Conservation (phyloP, 1,140 invertebrate genomes). For the Drosophila kepulauana region DNA sequence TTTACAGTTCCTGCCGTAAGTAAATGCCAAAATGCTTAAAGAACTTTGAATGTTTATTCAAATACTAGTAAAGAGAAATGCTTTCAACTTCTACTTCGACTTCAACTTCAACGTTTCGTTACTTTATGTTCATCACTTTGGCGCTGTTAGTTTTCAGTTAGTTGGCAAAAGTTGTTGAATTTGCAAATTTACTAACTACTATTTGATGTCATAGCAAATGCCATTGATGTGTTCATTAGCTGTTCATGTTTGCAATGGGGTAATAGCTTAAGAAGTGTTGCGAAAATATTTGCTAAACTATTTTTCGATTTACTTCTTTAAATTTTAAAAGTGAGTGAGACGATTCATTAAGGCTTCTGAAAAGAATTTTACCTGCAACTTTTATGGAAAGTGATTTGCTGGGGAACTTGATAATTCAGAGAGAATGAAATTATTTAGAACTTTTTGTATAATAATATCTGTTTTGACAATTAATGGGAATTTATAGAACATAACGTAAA, state of each 20-base stretch:
- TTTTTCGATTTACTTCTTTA: too few species aligned
- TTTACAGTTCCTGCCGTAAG: slow-evolving; percentile 18
- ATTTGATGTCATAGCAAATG: neutral
- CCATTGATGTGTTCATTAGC: neutral
- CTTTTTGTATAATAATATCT: too few species aligned
- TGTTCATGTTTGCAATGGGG: neutral
- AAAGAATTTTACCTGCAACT: too few species aligned
- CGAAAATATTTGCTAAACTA: too few species aligned
- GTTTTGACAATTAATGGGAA: too few species aligned
- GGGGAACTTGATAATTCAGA: too few species aligned
- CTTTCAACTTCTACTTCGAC: slow-evolving; percentile 3
- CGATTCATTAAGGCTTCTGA: too few species aligned
- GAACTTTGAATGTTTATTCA: slow-evolving; percentile 25
- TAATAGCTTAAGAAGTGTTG: too few species aligned
- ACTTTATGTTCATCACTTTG: neutral
- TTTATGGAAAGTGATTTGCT: too few species aligned
- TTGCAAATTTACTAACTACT: neutral
- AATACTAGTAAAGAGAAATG: slow-evolving; percentile 6
- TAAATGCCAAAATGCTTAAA: slow-evolving; percentile 9
- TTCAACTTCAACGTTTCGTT: neutral
- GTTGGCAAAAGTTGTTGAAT: neutral
- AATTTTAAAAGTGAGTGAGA: too few species aligned
- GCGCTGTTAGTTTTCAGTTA: slow-evolving; percentile 3
- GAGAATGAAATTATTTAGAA: too few species aligned
- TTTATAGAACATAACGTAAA: too few species aligned